These are phyloP conservation scores for Alectoris magna DNA, from an alignment of 2,797 vertebrate species.

Conservation along the genomic window DNA sequence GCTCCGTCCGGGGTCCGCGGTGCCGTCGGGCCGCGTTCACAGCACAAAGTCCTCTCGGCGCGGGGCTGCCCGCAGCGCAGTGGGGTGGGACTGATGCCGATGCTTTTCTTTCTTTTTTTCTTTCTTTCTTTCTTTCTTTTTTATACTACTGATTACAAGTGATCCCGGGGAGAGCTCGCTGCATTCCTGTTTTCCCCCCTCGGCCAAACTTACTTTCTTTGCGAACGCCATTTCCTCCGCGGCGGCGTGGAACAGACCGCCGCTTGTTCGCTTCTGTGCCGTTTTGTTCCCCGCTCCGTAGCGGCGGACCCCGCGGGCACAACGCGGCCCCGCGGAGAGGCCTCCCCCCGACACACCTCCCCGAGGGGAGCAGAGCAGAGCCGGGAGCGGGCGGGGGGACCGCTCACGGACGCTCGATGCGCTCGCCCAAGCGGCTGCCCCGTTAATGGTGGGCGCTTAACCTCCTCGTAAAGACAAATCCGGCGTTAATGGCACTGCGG, in stretches of 20 bases:
- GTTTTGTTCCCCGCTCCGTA: slow-evolving; percentile 45
- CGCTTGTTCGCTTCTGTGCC: slow-evolving; percentile 54
- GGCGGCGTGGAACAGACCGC: slow-evolving; percentile 41
- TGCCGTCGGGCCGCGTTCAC: slow-evolving; percentile 20
- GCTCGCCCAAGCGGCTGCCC: slow-evolving; percentile 19
- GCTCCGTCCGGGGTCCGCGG: not conserved
- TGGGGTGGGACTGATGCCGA: not conserved
- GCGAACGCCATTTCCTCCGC: slow-evolving; percentile 16
- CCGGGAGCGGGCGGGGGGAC: not conserved
- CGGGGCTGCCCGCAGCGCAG: not conserved
- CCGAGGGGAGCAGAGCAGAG: not conserved
- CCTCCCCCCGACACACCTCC: not conserved
- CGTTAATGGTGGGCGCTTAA: slow-evolving; percentile 50
- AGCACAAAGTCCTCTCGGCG: not conserved
- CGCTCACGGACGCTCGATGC: not conserved
- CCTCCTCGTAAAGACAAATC: slow-evolving; percentile 62
- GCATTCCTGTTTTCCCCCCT: not conserved
- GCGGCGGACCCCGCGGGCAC: too few relatives aligned
- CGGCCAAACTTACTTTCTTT: slow-evolving; percentile 54
- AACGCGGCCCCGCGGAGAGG: not conserved
- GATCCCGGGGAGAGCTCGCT: slow-evolving; percentile 26
- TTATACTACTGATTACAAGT: not conserved
- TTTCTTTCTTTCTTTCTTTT: not conserved
- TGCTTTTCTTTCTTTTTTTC: not conserved
- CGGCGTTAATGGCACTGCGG: slow-evolving; percentile 52